These are phyloP conservation scores for Mastigias papua DNA, from an alignment of 30 jellyfish, hydroid and myxozoan species.

Conservation along the genomic window DNA sequence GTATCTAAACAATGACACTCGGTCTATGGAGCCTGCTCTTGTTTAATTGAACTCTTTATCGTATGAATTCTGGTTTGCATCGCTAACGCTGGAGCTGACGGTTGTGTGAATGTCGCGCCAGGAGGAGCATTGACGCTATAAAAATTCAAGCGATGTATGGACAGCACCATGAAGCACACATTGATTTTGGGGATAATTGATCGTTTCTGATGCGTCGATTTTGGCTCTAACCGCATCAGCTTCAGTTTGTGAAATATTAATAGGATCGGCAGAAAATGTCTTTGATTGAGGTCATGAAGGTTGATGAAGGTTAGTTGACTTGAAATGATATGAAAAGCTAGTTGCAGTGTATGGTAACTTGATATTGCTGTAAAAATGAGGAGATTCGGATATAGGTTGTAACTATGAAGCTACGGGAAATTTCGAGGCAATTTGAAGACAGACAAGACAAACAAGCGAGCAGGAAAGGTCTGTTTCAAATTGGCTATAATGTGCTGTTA, in stretches of 20 bases:
- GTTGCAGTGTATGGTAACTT: background rate
- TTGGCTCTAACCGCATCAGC: conserved; percentile 15
- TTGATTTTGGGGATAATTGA: conserved; percentile 5
- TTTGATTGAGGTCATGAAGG: background rate
- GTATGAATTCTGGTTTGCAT: background rate
- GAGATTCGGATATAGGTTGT: background rate
- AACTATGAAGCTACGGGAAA: conserved; percentile 15
- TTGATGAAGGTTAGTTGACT: conserved; percentile 9
- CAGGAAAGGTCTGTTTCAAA: background rate
- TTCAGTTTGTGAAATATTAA: conserved; percentile 25
- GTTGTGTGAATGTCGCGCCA: background rate
- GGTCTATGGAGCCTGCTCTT: background rate
- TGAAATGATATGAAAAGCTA: background rate
- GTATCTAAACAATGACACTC: conserved; percentile 16
- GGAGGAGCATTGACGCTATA: background rate
- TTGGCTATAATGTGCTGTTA: background rate
- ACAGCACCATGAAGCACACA: conserved; percentile 6
- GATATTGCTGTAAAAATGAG: background rate
- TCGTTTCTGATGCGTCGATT: conserved; percentile 15
- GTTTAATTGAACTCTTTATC: background rate
- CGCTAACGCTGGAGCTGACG: background rate
- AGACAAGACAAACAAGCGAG: background rate
- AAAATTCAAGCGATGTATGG: background rate
- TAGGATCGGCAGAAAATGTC: conserved; percentile 15
- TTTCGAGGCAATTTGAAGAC: conserved; percentile 14